These are phyloP conservation scores for Trichomycterus rosablanca DNA, from an alignment of 2,113 vertebrate species.

Conservation along the genomic window DNA sequence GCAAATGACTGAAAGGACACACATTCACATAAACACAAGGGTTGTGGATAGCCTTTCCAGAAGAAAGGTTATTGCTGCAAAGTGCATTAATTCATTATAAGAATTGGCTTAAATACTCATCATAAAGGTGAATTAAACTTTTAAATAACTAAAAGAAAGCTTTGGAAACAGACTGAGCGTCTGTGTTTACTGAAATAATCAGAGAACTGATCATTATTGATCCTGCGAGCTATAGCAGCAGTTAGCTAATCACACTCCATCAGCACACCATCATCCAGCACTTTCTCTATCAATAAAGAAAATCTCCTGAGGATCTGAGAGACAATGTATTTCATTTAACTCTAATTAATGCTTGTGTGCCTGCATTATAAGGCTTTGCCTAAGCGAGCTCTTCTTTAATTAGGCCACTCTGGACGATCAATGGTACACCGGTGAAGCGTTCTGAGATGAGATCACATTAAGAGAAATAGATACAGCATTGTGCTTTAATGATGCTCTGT, in stretches of 20 bases:
- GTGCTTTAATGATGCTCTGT: neutral
- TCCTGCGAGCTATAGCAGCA: conserved; percentile 22
- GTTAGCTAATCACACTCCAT: conserved; percentile 23
- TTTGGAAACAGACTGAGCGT: neutral
- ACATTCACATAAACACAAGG: too few relatives aligned
- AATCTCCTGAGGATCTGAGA: conserved; percentile 34
- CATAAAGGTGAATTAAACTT: too few relatives aligned
- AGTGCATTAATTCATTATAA: too few relatives aligned
- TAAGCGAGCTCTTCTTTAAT: conserved; percentile 46
- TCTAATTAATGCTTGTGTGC: conserved; percentile 34
- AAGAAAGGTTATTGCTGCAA: too few relatives aligned
- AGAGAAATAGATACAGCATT: neutral
- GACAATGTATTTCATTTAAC: conserved; percentile 39
- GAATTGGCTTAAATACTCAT: too few relatives aligned
- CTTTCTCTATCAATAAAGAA: conserved; percentile 16
- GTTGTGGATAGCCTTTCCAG: too few relatives aligned
- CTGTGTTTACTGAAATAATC: conserved; percentile 22
- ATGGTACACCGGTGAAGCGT: conserved; percentile 16
- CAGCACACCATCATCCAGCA: conserved; percentile 5
- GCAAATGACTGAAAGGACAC: too few relatives aligned
- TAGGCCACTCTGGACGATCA: conserved; percentile 32
- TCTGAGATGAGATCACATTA: conserved; percentile 1
- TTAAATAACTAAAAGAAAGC: too few relatives aligned
- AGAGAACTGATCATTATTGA: conserved; percentile 31
- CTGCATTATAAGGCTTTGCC: conserved; percentile 27